These are phyloP conservation scores for Coreius guichenoti DNA, from an alignment of 2,797 vertebrate species.

Conservation along the genomic window DNA sequence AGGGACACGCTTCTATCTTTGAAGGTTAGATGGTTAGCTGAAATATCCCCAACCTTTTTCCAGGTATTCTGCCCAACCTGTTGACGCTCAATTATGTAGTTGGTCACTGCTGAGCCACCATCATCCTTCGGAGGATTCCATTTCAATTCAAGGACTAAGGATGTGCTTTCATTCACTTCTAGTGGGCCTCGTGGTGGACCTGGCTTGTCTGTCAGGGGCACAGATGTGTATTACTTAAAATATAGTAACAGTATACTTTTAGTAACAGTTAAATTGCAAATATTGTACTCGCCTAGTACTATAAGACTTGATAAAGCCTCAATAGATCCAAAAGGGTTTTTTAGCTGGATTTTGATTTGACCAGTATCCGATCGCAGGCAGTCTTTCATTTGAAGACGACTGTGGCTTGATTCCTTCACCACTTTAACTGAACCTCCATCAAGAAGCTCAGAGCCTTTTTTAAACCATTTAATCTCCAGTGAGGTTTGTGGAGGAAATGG, in stretches of 20 bases:
- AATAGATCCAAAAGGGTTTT: constrained; percentile 80
- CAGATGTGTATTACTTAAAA: background rate
- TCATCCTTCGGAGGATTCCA: constrained; percentile 87
- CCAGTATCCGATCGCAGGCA: constrained; percentile 81
- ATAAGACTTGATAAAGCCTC: constrained; percentile 79
- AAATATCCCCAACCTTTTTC: constrained; percentile 81
- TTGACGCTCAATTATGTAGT: constrained; percentile 83
- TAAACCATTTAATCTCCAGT: constrained; percentile 83
- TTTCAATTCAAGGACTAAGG: constrained; percentile 75
- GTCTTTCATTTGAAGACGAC: constrained; percentile 81
- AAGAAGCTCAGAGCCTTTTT: constrained; percentile 79
- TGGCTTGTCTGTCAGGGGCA: constrained; percentile 83
- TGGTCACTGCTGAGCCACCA: constrained; percentile 82
- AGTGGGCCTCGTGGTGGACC: constrained; percentile 83
- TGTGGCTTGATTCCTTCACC: constrained; percentile 75
- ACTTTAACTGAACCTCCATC: constrained; percentile 72
- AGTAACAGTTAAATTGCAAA: background rate
- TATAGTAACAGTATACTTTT: background rate
- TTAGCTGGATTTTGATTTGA: constrained; percentile 85
- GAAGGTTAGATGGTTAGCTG: constrained; percentile 68
- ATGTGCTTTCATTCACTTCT: constrained; percentile 78
- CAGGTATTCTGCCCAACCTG: constrained; percentile 84
- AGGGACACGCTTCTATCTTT: constrained; percentile 80
- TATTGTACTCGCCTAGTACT: constrained; percentile 81
- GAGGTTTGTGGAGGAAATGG: constrained; percentile 82